Conservation (phyloP, 1,140 invertebrate genomes). For the Thrips palmi region DNA sequence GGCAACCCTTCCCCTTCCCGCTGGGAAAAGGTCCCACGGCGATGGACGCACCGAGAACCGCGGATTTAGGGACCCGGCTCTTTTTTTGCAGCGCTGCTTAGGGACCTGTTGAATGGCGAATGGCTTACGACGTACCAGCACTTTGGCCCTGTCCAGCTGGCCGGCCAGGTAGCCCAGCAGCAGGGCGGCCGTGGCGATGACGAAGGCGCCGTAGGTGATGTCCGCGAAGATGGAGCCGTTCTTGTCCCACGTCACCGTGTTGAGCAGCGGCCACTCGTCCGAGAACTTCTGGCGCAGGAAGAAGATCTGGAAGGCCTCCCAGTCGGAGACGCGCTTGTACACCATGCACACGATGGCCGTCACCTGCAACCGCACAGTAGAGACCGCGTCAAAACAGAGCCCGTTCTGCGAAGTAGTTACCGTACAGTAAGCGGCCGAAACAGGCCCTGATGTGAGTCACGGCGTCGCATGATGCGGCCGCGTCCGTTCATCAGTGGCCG, state of each 20-base stretch:
- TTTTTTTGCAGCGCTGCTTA: too few relatives aligned
- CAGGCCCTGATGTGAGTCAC: too few relatives aligned
- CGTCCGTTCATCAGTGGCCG: too few relatives aligned
- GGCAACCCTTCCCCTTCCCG: too few relatives aligned
- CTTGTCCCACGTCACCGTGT: constrained; percentile 47
- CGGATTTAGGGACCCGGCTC: too few relatives aligned
- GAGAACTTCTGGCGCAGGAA: constrained; percentile 47
- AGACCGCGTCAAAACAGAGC: too few relatives aligned
- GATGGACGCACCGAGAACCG: too few relatives aligned
- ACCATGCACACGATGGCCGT: constrained; percentile 44
- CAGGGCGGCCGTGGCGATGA: constrained; percentile 46
- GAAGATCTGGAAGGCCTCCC: constrained; percentile 43
- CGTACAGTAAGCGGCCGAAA: too few relatives aligned
- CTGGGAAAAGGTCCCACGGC: too few relatives aligned
- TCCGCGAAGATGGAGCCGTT: constrained; percentile 38
- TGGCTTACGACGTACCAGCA: too few relatives aligned
- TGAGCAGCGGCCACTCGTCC: constrained; percentile 51
- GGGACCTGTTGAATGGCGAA: constrained; percentile 6
- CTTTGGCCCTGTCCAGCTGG: constrained; percentile 29
- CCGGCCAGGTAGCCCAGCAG: constrained; percentile 39
- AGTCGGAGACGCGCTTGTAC: constrained; percentile 44
- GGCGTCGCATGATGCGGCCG: too few relatives aligned
- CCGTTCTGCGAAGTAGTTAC: too few relatives aligned
- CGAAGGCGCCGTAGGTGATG: constrained; percentile 39
- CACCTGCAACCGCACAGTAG: constrained; percentile 38